A percentile compares a stretch with the other conserved stretches of the same genome.
These are phyloP conservation scores for Leucophenga varia DNA, from an alignment of 1,140 invertebrate species.

Conservation along the genomic window DNA sequence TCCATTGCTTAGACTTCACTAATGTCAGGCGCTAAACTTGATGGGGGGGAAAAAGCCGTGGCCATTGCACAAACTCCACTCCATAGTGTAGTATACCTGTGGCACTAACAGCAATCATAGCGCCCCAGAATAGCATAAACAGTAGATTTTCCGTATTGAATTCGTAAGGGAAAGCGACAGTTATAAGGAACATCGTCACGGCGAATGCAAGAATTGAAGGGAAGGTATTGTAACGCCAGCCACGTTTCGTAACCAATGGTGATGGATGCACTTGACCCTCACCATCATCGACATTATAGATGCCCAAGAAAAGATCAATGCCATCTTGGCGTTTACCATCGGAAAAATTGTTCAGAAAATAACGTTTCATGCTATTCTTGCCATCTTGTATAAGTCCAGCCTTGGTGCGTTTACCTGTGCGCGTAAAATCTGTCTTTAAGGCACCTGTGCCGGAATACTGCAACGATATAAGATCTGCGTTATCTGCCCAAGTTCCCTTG, in stretches of 20 bases:
- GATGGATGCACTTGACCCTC: slow-evolving; percentile 74
- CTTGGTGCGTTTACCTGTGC: slow-evolving; percentile 91
- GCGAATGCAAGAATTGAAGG: slow-evolving; percentile 83
- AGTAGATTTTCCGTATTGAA: slow-evolving; percentile 84
- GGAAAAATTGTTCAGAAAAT: slow-evolving; percentile 97
- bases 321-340: slow-evolving; percentile 97
- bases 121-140: slow-evolving; percentile 91
- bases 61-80: slow-evolving; percentile 74
- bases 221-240: slow-evolving; percentile 87
- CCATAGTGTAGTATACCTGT: slow-evolving; percentile 81
- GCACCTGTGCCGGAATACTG: slow-evolving; percentile 98
- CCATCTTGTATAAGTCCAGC: slow-evolving; percentile 86
- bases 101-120: slow-evolving; percentile 77
- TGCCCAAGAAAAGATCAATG: slow-evolving; percentile 90
- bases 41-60: slow-evolving; percentile 61
- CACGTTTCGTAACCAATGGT: slow-evolving; percentile 75
- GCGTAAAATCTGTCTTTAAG: slow-evolving; percentile 96
- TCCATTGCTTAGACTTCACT: slow-evolving; percentile 45
- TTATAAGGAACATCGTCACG: slow-evolving; percentile 85
- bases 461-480: slow-evolving; percentile 90
- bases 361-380: slow-evolving; percentile 86
- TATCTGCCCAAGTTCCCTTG: slow-evolving; percentile 94
- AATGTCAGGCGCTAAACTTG: slow-evolving; percentile 45
- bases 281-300: slow-evolving; percentile 79
- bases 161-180: slow-evolving; percentile 77